phyloP scores from a whole-genome alignment of 2,113 vertebrate species.

The Pterocles orientalis region DNA sequence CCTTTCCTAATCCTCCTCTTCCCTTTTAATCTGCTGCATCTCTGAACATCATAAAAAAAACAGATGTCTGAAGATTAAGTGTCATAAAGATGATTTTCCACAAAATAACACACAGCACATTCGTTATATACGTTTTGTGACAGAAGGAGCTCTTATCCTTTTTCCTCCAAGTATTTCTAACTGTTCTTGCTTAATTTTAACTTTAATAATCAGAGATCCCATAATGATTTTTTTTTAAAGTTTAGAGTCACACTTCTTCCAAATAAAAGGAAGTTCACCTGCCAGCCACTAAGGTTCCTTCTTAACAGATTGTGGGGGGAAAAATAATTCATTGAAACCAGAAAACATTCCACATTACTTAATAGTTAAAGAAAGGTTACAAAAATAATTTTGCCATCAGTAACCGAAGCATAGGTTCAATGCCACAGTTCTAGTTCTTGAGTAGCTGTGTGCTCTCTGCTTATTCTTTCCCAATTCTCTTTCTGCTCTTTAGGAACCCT shows the following conservation, averaged over 20 bases:
- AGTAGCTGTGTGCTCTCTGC: neutral
- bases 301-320: neutral
- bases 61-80: neutral
- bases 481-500: neutral
- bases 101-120: neutral
- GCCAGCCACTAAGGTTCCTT: neutral
- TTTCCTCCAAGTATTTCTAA: neutral
- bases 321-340: neutral
- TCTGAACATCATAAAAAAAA: neutral
- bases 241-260: neutral
- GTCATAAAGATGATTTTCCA: neutral
- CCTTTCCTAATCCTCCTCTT: neutral
- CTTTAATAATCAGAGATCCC: neutral
- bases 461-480: neutral
- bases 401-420: neutral
- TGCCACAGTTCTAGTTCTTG: neutral
- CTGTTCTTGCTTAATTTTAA: neutral
- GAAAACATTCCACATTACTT: neutral
- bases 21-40: neutral
- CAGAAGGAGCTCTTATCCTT: neutral
- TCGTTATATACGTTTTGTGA: neutral
- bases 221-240: neutral
- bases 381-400: neutral
- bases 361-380: neutral
- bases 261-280: neutral